phyloP scores from a whole-genome alignment of 30 jellyfish, hydroid and myxozoan species.

The Turritopsis dohrnii region DNA sequence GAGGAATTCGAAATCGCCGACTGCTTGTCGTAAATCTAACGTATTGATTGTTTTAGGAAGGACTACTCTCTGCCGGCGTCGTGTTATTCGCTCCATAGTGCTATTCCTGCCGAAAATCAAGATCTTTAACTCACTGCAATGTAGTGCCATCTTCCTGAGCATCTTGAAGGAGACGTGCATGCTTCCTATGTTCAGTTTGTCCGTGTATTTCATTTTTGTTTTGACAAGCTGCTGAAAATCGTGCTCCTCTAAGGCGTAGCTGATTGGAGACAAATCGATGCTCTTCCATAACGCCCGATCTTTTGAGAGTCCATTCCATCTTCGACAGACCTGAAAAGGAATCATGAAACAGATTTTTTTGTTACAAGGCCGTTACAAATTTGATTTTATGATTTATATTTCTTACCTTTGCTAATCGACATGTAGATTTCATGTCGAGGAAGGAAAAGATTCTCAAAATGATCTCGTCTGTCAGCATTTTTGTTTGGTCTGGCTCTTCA shows the following conservation, averaged over 20 bases:
- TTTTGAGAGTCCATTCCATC: slow-evolving; percentile 61
- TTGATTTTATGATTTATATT: no score
- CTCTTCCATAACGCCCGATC: slow-evolving; percentile 70
- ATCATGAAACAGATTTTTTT: no score
- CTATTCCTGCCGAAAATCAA: slow-evolving; percentile 72
- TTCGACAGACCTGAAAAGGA: slow-evolving; percentile 43
- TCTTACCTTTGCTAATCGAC: slow-evolving; percentile 12
- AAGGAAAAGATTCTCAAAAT: slow-evolving; percentile 52
- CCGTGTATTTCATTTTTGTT: slow-evolving; percentile 38
- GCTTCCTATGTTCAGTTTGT: slow-evolving; percentile 61
- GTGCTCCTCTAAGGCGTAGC: slow-evolving; percentile 14
- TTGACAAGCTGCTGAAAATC: slow-evolving; percentile 42
- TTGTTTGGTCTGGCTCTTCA: slow-evolving; percentile 1
- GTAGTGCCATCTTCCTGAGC: slow-evolving; percentile 32
- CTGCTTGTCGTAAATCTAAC: slow-evolving; percentile 71
- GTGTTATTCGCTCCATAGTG: slow-evolving; percentile 34
- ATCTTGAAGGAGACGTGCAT: slow-evolving; percentile 41
- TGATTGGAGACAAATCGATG: slow-evolving; percentile 43
- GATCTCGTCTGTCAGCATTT: slow-evolving; percentile 53
- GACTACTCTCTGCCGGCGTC: slow-evolving; percentile 24
- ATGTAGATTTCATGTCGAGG: slow-evolving; percentile 42
- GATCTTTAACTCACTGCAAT: slow-evolving; percentile 53
- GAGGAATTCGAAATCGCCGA: slow-evolving; percentile 81
- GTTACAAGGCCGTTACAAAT: no score
- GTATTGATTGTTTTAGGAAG: slow-evolving; percentile 56